Conservation (phyloP, 2,113 vertebrate genomes). For the Diphyllodes magnificus region DNA sequence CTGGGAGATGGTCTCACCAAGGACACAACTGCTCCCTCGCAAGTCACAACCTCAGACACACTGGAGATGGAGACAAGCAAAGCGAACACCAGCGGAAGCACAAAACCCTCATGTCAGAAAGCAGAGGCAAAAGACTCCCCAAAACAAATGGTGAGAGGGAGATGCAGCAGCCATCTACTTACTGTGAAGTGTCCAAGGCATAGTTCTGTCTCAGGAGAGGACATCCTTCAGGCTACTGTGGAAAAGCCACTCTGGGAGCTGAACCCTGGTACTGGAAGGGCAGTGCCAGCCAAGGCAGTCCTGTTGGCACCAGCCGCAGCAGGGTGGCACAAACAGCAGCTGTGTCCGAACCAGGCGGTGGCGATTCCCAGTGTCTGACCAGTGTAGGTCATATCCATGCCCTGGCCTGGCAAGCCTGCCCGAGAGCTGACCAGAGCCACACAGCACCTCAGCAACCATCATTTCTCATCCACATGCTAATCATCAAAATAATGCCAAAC, state of each 20-base stretch:
- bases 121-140: neutral
- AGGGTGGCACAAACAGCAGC: neutral
- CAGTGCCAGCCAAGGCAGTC: neutral
- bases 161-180: neutral
- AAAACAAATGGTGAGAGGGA: neutral
- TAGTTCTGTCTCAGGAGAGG: neutral
- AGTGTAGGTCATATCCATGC: accelerated
- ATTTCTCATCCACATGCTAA: neutral
- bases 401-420: neutral
- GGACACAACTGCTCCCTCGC: neutral
- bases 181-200: accelerated
- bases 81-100: neutral
- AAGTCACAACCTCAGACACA: neutral
- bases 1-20: neutral
- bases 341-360: accelerated
- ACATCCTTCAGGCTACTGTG: neutral
- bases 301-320: neutral
- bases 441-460: neutral
- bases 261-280: neutral
- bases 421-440: neutral
- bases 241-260: neutral
- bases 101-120: neutral
- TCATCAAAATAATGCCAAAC: neutral
- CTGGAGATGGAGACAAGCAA: neutral
- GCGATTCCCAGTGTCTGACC: accelerated